Evolutionary conservation across 2,888 invertebrate genomes (phyloP).

Genomic region (Hydrotaea cyrtoneurina): DNA sequence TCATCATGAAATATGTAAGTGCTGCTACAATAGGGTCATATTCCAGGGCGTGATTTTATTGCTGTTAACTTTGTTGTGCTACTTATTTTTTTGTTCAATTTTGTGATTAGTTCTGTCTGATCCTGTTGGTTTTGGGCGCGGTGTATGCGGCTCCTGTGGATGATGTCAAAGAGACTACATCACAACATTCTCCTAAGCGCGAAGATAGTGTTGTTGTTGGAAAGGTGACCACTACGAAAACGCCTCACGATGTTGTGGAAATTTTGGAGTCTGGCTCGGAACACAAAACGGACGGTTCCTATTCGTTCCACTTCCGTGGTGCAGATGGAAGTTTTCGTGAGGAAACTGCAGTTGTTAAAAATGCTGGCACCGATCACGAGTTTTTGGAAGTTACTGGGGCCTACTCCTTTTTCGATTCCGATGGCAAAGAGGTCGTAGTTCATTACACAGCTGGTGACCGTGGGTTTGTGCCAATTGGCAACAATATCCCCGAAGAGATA

Average conservation of each 20-base stretch:
- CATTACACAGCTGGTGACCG: constrained; percentile 78
- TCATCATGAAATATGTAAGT: constrained; percentile 65
- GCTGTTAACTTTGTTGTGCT: neutral
- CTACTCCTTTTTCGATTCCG: constrained; percentile 77
- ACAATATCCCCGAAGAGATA: constrained; percentile 75
- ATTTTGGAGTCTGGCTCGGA: constrained; percentile 76
- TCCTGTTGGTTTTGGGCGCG: constrained; percentile 58
- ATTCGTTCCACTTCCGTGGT: constrained; percentile 76
- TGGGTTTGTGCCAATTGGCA: constrained; percentile 79
- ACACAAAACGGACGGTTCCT: constrained; percentile 77
- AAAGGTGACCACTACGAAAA: constrained; percentile 43
- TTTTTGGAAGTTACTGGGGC: constrained; percentile 76
- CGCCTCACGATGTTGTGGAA: constrained; percentile 68
- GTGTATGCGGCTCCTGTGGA: constrained; percentile 70
- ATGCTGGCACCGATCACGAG: constrained; percentile 74
- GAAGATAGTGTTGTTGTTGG: neutral
- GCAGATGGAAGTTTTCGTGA: constrained; percentile 77
- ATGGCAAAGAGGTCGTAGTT: constrained; percentile 77
- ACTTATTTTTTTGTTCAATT: neutral
- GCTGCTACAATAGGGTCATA: constrained; percentile 11
- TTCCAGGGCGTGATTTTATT: constrained; percentile 69
- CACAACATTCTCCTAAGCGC: neutral
- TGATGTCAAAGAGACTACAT: constrained; percentile 14
- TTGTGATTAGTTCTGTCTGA: constrained; percentile 57
- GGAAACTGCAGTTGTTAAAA: constrained; percentile 76